Conservation (phyloP, 2,888 invertebrate species). For the Camptogramma bilineatum region DNA sequence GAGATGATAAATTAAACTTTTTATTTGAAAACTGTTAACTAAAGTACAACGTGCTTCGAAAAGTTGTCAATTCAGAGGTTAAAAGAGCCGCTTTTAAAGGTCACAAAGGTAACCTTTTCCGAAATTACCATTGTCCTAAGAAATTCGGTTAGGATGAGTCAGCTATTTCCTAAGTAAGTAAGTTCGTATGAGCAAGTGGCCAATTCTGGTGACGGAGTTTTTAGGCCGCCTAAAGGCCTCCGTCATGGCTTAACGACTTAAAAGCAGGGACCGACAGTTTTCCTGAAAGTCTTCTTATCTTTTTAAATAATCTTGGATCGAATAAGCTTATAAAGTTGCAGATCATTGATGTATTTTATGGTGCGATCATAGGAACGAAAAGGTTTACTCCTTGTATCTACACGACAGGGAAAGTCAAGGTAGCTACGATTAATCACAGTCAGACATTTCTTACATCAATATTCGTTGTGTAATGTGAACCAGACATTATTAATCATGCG, state of each 20-base stretch:
- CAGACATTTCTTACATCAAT: constrained; percentile 18
- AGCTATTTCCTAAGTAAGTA: too few relatives aligned
- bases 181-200: too few relatives aligned
- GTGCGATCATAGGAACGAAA: too few relatives aligned
- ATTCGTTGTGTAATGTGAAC: constrained; percentile 16
- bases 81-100: neutral
- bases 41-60: neutral
- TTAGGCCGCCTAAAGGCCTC: too few relatives aligned
- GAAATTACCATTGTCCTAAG: neutral
- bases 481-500: neutral
- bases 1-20: neutral
- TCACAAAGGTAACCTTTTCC: neutral
- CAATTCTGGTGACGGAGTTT: too few relatives aligned
- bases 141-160: neutral
- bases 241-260: too few relatives aligned
- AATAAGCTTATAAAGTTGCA: too few relatives aligned
- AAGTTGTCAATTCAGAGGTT: neutral
- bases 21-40: neutral
- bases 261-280: too few relatives aligned
- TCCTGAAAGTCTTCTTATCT: too few relatives aligned
- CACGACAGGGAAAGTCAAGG: constrained; percentile 5
- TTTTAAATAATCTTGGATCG: too few relatives aligned
- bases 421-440: constrained; percentile 20
- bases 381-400: neutral
- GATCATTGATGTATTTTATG: too few relatives aligned